Evolutionary conservation across 2,888 invertebrate species (phyloP), one percentile per base, ranked within the genome.

Genomic region (Capitulum mitella): DNA sequence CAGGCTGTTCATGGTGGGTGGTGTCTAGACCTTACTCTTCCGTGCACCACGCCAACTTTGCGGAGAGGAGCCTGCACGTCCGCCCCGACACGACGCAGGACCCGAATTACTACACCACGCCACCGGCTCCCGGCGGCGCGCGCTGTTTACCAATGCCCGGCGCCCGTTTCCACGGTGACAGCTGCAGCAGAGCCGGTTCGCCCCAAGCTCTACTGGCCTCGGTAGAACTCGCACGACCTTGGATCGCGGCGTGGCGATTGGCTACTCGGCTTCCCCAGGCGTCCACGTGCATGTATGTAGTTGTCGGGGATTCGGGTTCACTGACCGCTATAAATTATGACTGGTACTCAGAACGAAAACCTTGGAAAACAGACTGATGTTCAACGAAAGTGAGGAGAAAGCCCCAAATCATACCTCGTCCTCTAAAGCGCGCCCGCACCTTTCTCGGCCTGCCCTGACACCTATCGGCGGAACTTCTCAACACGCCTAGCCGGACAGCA

Each of bases 361-460:
- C n/a, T n/a, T n/a, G n/a, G n/a, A n/a, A n/a, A n/a, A n/a, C n/a
- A n/a, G n/a, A n/a, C n/a, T n/a, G n/a, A n/a, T n/a, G n/a, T n/a
- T n/a, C n/a, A n/a, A n/a, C n/a, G n/a, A n/a, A n/a, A n/a, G n/a
- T n/a, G n/a, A n/a, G n/a, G n/a, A n/a, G n/a, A n/a, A n/a, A n/a
- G n/a, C n/a, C n/a, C n/a, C n/a, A n/a, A n/a, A n/a, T n/a, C n/a
- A n/a, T n/a, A n/a, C n/a, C n/a, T n/a, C n/a, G n/a, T n/a, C n/a
- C n/a, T n/a, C n/a, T n/a, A n/a, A n/a, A n/a, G n/a, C n/a, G n/a
- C n/a, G n/a, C n/a, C n/a, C n/a, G n/a, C n/a, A n/a, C n/a, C n/a
- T n/a, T n/a, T n/a, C n/a, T n/a, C n/a, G n/a, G n/a, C n/a, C 58
- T 58, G 29, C 32, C 61, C 61, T 61, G 61, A 61, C 61, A 61